phyloP scores from a whole-genome alignment of 2,888 invertebrate genomes.

The Drosophila borealis region DNA sequence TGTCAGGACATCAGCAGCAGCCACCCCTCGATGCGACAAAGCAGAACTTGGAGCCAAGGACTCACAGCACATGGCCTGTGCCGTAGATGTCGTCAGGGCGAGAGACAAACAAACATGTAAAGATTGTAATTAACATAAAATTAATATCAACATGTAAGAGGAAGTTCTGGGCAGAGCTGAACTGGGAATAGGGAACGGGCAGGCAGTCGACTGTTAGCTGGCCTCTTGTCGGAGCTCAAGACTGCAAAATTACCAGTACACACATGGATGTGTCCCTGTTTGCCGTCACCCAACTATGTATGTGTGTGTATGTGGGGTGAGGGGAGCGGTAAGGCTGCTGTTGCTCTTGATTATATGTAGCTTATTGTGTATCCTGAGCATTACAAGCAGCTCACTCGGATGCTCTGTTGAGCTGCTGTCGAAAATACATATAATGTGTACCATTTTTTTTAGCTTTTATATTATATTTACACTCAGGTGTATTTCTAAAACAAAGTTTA shows the following conservation, averaged over 20 bases:
- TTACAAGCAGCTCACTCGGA: constrained; percentile 4
- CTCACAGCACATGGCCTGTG: constrained; percentile 20
- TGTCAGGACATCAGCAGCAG: constrained; percentile 46
- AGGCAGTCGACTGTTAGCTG: constrained; percentile 22
- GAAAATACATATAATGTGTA: constrained; percentile 13
- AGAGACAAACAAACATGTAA: constrained; percentile 59
- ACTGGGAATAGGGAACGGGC: constrained; percentile 11
- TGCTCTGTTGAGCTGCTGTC: constrained; percentile 4
- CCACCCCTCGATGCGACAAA: constrained; percentile 25
- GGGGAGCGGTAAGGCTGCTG: background rate
- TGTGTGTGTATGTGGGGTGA: background rate
- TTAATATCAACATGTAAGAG: constrained; percentile 69
- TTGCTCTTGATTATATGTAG: constrained; percentile 9
- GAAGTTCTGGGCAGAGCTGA: constrained; percentile 26
- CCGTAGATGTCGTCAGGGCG: constrained; percentile 8
- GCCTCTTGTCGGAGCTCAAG: constrained; percentile 42
- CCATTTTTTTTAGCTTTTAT: background rate
- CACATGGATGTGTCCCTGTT: background rate
- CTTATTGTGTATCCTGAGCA: constrained; percentile 2
- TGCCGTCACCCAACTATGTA: too few relatives aligned
- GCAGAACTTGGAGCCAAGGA: constrained; percentile 23
- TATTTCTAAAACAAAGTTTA: background rate
- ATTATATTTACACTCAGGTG: constrained; percentile 17
- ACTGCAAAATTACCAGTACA: constrained; percentile 13
- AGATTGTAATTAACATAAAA: constrained; percentile 79